Conservation (phyloP, 2,797 vertebrate genomes). For the Hemitrygon akajei region DNA sequence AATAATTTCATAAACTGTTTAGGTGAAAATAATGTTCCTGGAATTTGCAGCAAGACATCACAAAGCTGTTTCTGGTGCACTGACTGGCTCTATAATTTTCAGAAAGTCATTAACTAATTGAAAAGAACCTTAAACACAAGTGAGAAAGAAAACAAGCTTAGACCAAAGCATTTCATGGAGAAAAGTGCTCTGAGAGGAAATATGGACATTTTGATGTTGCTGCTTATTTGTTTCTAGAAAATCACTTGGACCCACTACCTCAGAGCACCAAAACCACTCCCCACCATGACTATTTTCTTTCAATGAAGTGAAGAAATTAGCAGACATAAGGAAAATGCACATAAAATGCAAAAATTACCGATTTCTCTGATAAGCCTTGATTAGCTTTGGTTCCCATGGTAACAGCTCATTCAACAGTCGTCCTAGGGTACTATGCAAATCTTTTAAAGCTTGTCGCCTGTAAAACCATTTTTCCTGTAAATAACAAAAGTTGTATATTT, state of each 20-base stretch:
- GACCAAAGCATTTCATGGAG: neutral
- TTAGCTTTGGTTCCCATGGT: constrained; percentile 95
- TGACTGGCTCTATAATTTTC: neutral
- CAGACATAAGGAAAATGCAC: neutral
- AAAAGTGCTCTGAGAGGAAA: neutral
- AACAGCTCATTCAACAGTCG: constrained; percentile 90
- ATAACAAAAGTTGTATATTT: neutral
- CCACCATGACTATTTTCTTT: neutral
- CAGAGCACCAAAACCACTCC: neutral
- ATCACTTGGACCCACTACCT: neutral
- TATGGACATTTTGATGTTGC: neutral
- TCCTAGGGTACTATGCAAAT: constrained; percentile 86
- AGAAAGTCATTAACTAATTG: neutral
- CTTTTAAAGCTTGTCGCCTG: constrained; percentile 85
- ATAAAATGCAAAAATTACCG: constrained; percentile 61
- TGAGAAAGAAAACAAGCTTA: neutral
- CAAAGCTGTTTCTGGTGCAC: neutral
- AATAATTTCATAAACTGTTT: neutral
- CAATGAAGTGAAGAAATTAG: neutral
- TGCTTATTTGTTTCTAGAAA: neutral
- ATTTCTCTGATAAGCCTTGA: constrained; percentile 94
- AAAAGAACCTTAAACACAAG: neutral
- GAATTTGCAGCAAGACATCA: neutral
- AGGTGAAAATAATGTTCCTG: neutral
- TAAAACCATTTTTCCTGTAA: constrained; percentile 82